A percentile compares a stretch with the other conserved stretches of the same genome.
These are phyloP conservation scores for Pygocentrus nattereri DNA, from an alignment of 2,797 vertebrate species.

Conservation along the genomic window DNA sequence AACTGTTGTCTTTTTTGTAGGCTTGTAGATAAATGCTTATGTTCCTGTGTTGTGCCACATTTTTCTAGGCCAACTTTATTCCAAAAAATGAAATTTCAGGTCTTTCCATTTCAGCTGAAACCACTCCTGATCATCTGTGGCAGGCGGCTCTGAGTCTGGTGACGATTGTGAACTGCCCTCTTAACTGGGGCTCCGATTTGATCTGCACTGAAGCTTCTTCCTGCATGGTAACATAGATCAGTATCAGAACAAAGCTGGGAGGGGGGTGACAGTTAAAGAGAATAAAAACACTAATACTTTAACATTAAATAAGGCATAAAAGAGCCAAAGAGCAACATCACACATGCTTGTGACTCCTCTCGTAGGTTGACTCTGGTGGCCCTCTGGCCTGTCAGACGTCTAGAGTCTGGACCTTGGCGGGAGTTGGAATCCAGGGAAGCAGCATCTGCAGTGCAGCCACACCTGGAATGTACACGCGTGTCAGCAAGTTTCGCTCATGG, in stretches of 20 bases:
- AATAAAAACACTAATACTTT: no score
- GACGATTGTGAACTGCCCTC: conserved; percentile 74
- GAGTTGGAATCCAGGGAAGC: conserved; percentile 87
- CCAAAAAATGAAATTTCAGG: neutral
- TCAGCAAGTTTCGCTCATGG: conserved; percentile 77
- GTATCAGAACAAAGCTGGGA: neutral
- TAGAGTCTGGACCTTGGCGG: conserved; percentile 82
- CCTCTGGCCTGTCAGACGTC: conserved; percentile 83
- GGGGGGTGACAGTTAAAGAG: neutral
- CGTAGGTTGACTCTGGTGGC: conserved; percentile 86
- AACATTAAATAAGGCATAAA: neutral
- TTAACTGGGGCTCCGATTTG: conserved; percentile 83
- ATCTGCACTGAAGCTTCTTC: conserved; percentile 87
- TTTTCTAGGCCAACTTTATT: neutral
- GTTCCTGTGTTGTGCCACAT: neutral
- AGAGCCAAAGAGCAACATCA: neutral
- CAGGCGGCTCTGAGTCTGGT: conserved; percentile 85
- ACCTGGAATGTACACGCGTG: conserved; percentile 78
- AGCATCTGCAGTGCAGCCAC: conserved; percentile 65
- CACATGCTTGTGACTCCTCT: neutral
- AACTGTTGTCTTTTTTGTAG: no score
- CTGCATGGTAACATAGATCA: conserved; percentile 77
- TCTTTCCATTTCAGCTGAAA: conserved; percentile 54
- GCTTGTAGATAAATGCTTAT: neutral
- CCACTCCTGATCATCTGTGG: conserved; percentile 79